Conservation (phyloP, 2,888 invertebrate species). For the Cryptocephalus moraei region DNA sequence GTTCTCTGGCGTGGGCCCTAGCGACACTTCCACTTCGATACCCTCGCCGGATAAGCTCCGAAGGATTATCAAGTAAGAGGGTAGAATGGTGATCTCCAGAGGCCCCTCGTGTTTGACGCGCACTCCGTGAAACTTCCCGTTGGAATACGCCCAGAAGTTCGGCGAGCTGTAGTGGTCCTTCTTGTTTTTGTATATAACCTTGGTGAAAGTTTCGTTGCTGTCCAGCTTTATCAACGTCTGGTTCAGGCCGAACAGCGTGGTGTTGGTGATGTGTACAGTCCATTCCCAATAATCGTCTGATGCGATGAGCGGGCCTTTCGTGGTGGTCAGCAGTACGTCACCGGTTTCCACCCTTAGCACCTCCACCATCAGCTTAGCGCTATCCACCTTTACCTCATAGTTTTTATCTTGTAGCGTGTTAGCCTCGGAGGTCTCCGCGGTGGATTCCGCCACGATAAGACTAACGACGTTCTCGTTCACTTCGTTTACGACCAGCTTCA, state of each 20-base stretch:
- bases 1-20: slow-evolving; percentile 43
- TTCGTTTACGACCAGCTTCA: slow-evolving; percentile 20
- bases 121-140: slow-evolving; percentile 47
- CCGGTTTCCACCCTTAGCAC: slow-evolving; percentile 15
- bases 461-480: slow-evolving; percentile 16
- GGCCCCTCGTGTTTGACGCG: slow-evolving; percentile 44
- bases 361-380: slow-evolving; percentile 21
- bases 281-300: slow-evolving; percentile 53
- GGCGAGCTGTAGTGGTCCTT: slow-evolving; percentile 41
- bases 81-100: slow-evolving; percentile 43
- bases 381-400: slow-evolving; percentile 10
- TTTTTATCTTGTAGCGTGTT: slow-evolving; percentile 10
- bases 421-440: slow-evolving; percentile 1
- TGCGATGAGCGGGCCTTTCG: slow-evolving; percentile 48
- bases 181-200: slow-evolving; percentile 40
- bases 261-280: slow-evolving; percentile 43
- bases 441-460: slow-evolving; percentile 3
- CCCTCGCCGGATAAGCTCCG: slow-evolving; percentile 41
- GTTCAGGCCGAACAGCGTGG: slow-evolving; percentile 47
- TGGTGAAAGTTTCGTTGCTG: slow-evolving; percentile 25
- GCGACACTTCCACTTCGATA: slow-evolving; percentile 40
- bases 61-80: slow-evolving; percentile 44
- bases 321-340: slow-evolving; percentile 42
- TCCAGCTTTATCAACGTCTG: slow-evolving; percentile 37
- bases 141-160: slow-evolving; percentile 43